Base-by-base conservation (phyloP, 2,113 vertebrate genomes). In the Acrocephalus arundinaceus region DNA sequence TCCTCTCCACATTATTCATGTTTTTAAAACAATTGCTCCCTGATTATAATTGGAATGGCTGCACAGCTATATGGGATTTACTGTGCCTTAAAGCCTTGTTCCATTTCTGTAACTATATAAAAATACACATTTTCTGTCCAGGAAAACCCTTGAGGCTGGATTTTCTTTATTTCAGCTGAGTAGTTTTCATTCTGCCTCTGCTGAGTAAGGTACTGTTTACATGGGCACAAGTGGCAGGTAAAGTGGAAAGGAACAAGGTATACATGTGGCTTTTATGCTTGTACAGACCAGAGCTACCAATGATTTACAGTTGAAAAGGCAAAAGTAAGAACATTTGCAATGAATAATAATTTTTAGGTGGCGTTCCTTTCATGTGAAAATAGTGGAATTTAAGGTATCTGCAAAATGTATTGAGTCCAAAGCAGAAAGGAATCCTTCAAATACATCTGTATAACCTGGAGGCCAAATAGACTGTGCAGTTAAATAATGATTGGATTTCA, bases 401-500 rank as follows among this genome's bases (percentile, higher is more conserved):
- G 24, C 49, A 66, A 75, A 85, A 87, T 35, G 8, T n/a, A 33
- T 33, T n/a, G 35, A 55, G 48, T 73, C 39, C 13, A 73, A 59
- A 78, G 75, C 10, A 84, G 62, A 80, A 66, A 77, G n/a, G 86
- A 90, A 65, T 27, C 28, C 35, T 51, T 91, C 30, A 67, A 93
- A 66, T 82, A 58, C 4, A 43, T 70, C 39, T 62, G 19, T 63
- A 9, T 43, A 71, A 92, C 75, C 51, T 9, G 9, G 43, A 79
- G 74, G 63, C 70, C 37, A 68, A 78, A 68, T 31, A 86, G 43
- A 11, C 28, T 49, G 33, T 91, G 43, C 49, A 73, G 46, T 83
- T 88, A 85, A 92, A 79, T 85, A 79, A 72, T 62, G 23, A 65
- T 58, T 91, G n/a, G 54, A 65, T 94, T 91, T 94, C 51, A 31